Percentiles rank a stretch among this genome's conserved stretches.
Evolutionary conservation across 2,888 invertebrate species (phyloP).

Genomic region (Pheosia tremula): DNA sequence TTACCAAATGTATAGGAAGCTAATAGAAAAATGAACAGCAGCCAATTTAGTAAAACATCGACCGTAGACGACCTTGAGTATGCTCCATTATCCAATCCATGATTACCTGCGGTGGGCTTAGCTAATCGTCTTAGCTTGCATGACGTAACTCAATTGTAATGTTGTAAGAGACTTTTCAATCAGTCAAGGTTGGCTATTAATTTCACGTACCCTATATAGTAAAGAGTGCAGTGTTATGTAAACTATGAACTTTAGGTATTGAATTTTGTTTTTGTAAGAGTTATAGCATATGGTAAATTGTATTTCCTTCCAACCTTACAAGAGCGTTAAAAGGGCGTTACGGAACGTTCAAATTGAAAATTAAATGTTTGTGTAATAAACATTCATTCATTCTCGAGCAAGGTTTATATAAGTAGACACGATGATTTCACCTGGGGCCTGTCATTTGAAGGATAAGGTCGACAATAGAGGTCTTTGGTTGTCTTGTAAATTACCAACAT

Average conservation of each 20-base stretch:
- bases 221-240: background rate
- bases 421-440: background rate
- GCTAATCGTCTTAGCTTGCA: constrained; percentile 2
- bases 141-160: constrained; percentile 5
- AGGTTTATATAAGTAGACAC: background rate
- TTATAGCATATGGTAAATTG: background rate
- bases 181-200: constrained; percentile 6
- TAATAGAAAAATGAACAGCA: background rate
- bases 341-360: background rate
- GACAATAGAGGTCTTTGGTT: background rate
- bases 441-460: background rate
- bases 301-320: background rate
- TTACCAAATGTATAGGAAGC: too few relatives aligned
- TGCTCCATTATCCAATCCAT: background rate
- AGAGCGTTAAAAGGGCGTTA: background rate
- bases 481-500: background rate
- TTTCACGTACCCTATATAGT: background rate
- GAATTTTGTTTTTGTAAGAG: background rate
- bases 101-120: background rate
- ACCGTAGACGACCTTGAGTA: background rate
- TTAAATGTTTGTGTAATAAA: background rate
- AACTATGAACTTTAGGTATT: background rate
- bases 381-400: background rate
- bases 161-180: constrained; percentile 3
- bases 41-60: background rate